Conservation (phyloP, 2,113 vertebrate species). For the Halcyon malimbica region DNA sequence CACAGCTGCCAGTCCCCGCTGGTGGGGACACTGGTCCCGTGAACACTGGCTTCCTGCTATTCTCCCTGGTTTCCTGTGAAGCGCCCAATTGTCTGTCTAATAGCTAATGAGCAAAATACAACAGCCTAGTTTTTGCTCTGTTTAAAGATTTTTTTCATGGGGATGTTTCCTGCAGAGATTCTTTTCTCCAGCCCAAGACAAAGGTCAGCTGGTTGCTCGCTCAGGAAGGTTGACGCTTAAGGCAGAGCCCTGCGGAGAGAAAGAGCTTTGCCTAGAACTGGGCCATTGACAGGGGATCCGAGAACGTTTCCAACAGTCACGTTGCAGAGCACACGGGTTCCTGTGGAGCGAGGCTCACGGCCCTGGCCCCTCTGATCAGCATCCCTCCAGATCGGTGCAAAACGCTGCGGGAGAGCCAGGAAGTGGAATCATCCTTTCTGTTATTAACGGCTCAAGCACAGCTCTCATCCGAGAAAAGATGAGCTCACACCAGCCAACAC, state of each 20-base stretch:
- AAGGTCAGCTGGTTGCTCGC: neutral
- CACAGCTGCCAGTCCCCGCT: conserved; percentile 26
- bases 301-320: neutral
- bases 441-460: neutral
- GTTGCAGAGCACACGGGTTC: neutral
- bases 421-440: neutral
- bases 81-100: conserved; percentile 47
- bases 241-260: neutral
- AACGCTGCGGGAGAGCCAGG: neutral
- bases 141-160: conserved; percentile 44
- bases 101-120: conserved; percentile 43
- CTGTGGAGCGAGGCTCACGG: neutral
- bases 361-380: neutral
- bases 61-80: conserved; percentile 67
- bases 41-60: conserved; percentile 71
- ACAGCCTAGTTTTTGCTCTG: conserved; percentile 36
- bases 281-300: neutral
- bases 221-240: neutral
- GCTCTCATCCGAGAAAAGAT: neutral
- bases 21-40: neutral
- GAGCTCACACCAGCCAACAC: neutral
- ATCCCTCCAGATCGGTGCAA: neutral
- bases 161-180: conserved; percentile 52
- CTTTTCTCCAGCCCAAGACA: neutral
- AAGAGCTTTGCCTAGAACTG: neutral